phyloP scores from a whole-genome alignment of 53 echinoderm and acorn worm species.

The Holothuria leucospilota region DNA sequence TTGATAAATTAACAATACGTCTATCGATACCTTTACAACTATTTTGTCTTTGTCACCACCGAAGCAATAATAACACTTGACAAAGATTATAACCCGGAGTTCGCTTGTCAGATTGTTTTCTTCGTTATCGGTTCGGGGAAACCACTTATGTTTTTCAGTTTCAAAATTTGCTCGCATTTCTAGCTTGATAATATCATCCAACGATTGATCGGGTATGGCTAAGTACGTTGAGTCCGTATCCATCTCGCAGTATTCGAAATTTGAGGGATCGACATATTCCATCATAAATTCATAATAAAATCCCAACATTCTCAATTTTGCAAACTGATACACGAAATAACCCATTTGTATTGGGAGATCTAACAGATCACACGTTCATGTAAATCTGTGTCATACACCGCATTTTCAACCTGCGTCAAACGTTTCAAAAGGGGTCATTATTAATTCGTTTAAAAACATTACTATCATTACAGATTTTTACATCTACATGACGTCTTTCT shows the following conservation, averaged over 20 bases:
- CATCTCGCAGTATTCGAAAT: no score
- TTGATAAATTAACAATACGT: neutral
- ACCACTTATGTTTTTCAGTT: slow-evolving; percentile 60
- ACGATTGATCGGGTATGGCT: slow-evolving; percentile 47
- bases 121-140: slow-evolving; percentile 47
- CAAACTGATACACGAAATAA: no score
- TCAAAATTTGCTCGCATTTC: slow-evolving; percentile 43
- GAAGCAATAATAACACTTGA: slow-evolving; percentile 64
- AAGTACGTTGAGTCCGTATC: slow-evolving; percentile 52
- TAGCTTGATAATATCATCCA: slow-evolving; percentile 60
- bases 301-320: no score
- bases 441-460: no score
- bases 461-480: no score
- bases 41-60: neutral
- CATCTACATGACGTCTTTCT: no score
- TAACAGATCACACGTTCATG: neutral
- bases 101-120: slow-evolving; percentile 54
- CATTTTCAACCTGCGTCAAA: no score
- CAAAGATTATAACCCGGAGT: slow-evolving; percentile 62
- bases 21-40: neutral
- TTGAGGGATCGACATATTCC: slow-evolving; percentile 23
- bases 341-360: slow-evolving; percentile 46
- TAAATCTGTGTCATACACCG: slow-evolving; percentile 43
- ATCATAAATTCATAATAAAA: slow-evolving; percentile 53
- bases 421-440: no score